Percentiles rank a stretch among this genome's conserved stretches.
Conservation (phyloP, 2,888 invertebrate species). For the Deroplatys truncata region DNA sequence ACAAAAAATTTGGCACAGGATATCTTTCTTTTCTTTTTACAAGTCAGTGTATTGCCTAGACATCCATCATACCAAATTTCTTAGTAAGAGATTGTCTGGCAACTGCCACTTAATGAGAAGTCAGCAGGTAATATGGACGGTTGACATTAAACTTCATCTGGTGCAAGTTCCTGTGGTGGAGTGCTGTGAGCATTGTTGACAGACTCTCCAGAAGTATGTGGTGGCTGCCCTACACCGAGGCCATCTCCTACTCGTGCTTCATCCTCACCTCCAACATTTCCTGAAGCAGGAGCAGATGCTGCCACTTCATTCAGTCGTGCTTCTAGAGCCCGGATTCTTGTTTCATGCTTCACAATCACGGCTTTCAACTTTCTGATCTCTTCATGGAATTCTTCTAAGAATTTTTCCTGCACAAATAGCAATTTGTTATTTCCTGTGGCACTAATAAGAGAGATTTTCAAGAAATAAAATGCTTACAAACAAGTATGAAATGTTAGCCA, state of each 20-base stretch:
- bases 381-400: conserved; percentile 78
- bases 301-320: conserved; percentile 41
- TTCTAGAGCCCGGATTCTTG: conserved; percentile 74
- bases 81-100: not conserved
- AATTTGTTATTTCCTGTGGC: not conserved
- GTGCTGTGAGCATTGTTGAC: conserved; percentile 32
- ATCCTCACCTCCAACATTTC: conserved; percentile 18
- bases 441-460: not conserved
- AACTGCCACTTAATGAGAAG: not conserved
- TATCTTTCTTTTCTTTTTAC: not conserved
- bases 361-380: conserved; percentile 89
- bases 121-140: not conserved
- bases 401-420: conserved; percentile 55
- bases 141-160: conserved; percentile 41
- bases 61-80: not conserved
- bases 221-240: conserved; percentile 28
- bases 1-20: not conserved
- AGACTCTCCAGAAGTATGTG: conserved; percentile 25
- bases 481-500: not conserved
- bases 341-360: conserved; percentile 93
- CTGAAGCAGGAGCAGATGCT: not conserved
- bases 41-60: not conserved
- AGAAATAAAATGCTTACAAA: not conserved
- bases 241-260: conserved; percentile 30
- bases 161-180: conserved; percentile 36